Evolutionary conservation across 2,797 vertebrate genomes (phyloP), one percentile per base, ranked within the genome.

Genomic region (Euthynnus affinis): DNA sequence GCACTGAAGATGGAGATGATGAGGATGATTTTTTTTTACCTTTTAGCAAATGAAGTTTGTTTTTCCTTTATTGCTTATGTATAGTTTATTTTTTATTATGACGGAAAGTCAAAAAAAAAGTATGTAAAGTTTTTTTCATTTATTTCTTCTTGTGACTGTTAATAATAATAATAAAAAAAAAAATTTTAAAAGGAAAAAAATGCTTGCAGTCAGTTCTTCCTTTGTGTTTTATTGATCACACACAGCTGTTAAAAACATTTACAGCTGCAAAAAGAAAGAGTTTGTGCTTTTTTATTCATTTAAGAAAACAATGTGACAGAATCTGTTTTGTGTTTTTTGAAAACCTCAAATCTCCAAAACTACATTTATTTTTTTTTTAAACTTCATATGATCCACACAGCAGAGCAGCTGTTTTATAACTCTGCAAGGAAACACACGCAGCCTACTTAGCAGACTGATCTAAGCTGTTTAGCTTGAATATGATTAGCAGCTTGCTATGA

Each of bases 51-150:
- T 80, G 52, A 34, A 74, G 23, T 58, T 71, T 64, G 63, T 25
- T 73, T 81, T 74, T 87, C 22, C 12, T 69, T 58, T 82, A 49
- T 77, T 80, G 68, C 78, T 23, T 86, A 32, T 85, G 70, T 88
- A 89, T 88, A 86, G 78, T 81, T 74, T 87, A 7, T 91, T 89
- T 37, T 91, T 79, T 91, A 86, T 84, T 75, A 84, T 72, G 89
- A 91, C 90, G 90, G 91, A 93, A 91, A 76, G 59, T 74, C 25
- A 6, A 9, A 77, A 86, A 83, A 83, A 80, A 74, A 44, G 3
- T 74, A 65, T 86, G 75, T 90, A 87, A 87, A 85, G 67, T 18
- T 80, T 79, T 89, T 90, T 87, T 80, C 81, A 88, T 86, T 59
- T 42, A 75, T 57, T 74, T 86, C 74, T 78, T 81, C 78, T 81